Base-by-base conservation (phyloP, 2,888 invertebrate species). In the Cataglyphis albicans region DNA sequence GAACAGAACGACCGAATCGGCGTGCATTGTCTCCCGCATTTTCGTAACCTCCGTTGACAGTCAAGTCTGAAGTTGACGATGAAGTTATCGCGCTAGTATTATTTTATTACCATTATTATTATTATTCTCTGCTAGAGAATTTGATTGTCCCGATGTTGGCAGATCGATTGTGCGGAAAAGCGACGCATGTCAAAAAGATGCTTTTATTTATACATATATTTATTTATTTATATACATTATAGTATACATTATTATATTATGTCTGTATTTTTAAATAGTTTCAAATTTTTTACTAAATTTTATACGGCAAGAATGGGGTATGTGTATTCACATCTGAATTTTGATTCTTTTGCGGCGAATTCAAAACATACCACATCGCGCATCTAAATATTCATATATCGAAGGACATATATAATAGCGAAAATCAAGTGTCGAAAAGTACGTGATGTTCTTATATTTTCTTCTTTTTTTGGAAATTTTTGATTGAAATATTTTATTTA, bases 1-100 rank as follows among this genome's bases (percentile, higher is more conserved):
- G 55, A 10, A 85, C 35, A 81, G 63, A 41, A 83, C 38, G n/a
- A 59, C 35, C 57, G 64, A 35, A 73, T 84, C 64, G 52, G 52
- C 83, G 83, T 82, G 83, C 85, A 32, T 32, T 6, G 86, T 89
- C 90, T 89, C 83, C 85, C 88, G 84, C 89, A 89, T 89, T 86
- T 89, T 87, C 84, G 85, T 84, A 83, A 75, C 61, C 76, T 86
- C 85, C 91, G 91, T 90, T 92, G 92, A 92, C 92, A 92, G 92
- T 87, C 90, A 86, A 86, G 78, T 84, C 48, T 6, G 88, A 87
- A 90, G 86, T 91, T 88, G 91, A 87, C 78, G 84, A 85, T 84
- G 91, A 90, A 92, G 89, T 89, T 91, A 67, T 73, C 86, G 81
- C 18, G 15, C 72, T 68, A 64, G 81, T 44, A 10, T 21, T 78